Conservation (phyloP, 1,140 invertebrate species). For the Anadara kagoshimensis region DNA sequence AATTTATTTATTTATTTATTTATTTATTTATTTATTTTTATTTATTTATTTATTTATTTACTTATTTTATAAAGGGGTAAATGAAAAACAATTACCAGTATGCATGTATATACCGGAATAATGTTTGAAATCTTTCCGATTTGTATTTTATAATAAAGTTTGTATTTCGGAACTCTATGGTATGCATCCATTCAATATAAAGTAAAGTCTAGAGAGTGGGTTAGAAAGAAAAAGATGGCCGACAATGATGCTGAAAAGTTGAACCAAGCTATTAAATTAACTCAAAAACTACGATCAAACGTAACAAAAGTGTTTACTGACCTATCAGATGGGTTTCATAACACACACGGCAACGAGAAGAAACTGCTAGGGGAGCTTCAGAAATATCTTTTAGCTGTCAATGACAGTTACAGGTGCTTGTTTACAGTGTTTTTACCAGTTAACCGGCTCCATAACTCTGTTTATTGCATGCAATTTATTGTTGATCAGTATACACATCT, state of each 20-base stretch:
- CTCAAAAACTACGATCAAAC: conserved; percentile 52
- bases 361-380: conserved; percentile 42
- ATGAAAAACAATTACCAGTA: too few relatives aligned
- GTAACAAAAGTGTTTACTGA: conserved; percentile 52
- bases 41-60: too few relatives aligned
- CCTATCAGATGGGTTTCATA: conserved; percentile 45
- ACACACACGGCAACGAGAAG: conserved; percentile 45
- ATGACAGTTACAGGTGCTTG: conserved; percentile 51
- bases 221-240: conserved; percentile 36
- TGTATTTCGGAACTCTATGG: neutral
- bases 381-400: conserved; percentile 48
- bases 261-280: conserved; percentile 47
- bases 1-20: too few relatives aligned
- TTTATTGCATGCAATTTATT: too few relatives aligned
- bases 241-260: conserved; percentile 48
- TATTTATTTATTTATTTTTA: too few relatives aligned
- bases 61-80: too few relatives aligned
- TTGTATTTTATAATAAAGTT: too few relatives aligned
- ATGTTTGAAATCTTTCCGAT: too few relatives aligned
- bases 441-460: too few relatives aligned
- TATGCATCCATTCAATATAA: neutral
- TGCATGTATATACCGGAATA: too few relatives aligned
- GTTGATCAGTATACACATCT: neutral
- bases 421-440: too few relatives aligned
- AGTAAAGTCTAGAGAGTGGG: neutral